Evolutionary conservation across 2,797 vertebrate genomes (phyloP).

Genomic region (Thunnus albacares): DNA sequence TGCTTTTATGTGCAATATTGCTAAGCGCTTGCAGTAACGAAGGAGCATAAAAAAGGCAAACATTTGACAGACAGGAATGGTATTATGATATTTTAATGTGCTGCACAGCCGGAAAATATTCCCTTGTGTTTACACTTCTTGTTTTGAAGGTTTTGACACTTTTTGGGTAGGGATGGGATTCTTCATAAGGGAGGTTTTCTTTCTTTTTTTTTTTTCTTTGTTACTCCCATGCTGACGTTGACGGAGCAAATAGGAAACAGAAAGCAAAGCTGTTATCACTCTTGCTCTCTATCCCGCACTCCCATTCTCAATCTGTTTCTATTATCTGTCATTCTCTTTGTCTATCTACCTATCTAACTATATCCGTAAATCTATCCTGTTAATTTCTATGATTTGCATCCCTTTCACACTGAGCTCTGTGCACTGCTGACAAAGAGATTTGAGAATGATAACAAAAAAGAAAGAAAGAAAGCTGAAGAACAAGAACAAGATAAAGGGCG

Average conservation of each 20-base stretch:
- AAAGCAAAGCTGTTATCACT: constrained; percentile 48
- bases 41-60: constrained; percentile 42
- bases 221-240: constrained; percentile 23
- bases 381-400: constrained; percentile 45
- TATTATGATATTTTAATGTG: constrained; percentile 66
- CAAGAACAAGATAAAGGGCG: constrained; percentile 32
- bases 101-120: constrained; percentile 57
- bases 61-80: constrained; percentile 58
- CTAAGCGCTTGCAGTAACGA: constrained; percentile 31
- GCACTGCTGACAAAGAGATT: constrained; percentile 29
- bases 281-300: background rate
- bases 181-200: background rate
- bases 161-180: constrained; percentile 32
- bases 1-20: constrained; percentile 59
- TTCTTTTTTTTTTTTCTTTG: constrained; percentile 6
- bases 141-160: constrained; percentile 62
- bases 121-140: constrained; percentile 58
- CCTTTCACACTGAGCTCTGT: constrained; percentile 19
- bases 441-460: constrained; percentile 1
- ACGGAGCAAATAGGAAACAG: constrained; percentile 66
- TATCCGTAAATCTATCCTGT: constrained; percentile 32
- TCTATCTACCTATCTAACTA: constrained; percentile 29
- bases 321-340: constrained; percentile 16
- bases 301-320: constrained; percentile 3
- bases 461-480: constrained; percentile 26